Base-by-base conservation (phyloP, 2,113 vertebrate genomes). In the Clupea harengus region DNA sequence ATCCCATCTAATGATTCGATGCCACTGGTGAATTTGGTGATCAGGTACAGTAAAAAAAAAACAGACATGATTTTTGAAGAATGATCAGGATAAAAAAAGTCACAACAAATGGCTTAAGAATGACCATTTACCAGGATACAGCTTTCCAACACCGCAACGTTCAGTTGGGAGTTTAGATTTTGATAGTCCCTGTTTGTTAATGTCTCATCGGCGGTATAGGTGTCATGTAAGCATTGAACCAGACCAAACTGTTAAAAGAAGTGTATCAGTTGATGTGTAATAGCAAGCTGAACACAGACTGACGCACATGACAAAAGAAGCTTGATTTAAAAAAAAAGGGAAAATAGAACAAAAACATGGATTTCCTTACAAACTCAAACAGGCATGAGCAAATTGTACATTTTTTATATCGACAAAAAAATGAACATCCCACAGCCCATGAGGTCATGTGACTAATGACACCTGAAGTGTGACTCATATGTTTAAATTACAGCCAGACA, bases 181-280 rank as follows among this genome's bases (percentile, higher is more conserved):
- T 94, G 95, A 96, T 90, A 95, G 93, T 95, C 95, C 92, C 95
- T 96, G 95, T 95, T 95, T 95, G 95, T 93, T 95, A 96, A 91
- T 94, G 92, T 94, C 95, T 96, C 95, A 92, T 96, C 95, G 93
- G 92, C 93, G 94, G 95, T 93, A 94, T 95, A 90, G 93, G 95
- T 93, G 92, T 96, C 95, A 94, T 96, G 95, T 95, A 96, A 95
- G 95, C 95, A 96, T 94, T 95, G 95, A 94, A 95, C 95, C 91
- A 95, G 95, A 96, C 95, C 95, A 91, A 95, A 96, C 95, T 96
- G 95, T 96, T 93, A 92, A 96, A 95, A 96, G 93, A 96, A 92
- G 93, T 85, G 94, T 94, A 93, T 95, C 82, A 95, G 92, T 94
- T 94, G 90, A 95, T 88, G 91, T 93, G 86, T 89, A 91, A 91